Conservation (phyloP, 2,888 invertebrate genomes). For the Cantharis flavilabris region DNA sequence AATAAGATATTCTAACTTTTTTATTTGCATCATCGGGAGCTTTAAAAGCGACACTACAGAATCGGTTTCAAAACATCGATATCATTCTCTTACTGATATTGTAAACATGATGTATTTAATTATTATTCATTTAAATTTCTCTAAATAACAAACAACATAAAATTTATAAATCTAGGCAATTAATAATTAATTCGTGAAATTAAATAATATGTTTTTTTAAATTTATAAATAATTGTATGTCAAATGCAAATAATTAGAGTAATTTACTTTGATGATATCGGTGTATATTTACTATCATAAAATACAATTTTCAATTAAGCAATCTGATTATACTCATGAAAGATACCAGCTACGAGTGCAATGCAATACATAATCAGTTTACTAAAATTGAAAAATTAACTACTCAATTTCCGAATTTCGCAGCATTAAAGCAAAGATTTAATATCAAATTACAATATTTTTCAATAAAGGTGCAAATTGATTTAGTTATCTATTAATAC, state of each 20-base stretch:
- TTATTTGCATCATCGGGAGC: no score
- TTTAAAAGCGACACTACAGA: no score
- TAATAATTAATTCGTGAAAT: background rate
- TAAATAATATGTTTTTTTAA: background rate
- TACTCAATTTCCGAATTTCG: background rate
- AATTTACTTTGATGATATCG: background rate
- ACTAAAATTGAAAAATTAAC: background rate
- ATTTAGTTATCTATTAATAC: no score
- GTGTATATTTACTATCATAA: background rate
- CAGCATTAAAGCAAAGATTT: background rate
- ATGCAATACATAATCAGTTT: no score
- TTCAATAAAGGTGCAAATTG: no score
- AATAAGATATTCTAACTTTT: no score
- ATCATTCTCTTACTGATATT: no score
- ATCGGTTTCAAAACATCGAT: no score
- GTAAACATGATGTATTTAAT: background rate
- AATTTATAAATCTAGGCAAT: background rate
- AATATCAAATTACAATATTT: no score
- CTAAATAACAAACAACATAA: background rate
- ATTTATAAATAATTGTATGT: background rate
- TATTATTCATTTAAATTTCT: background rate
- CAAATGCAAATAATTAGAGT: background rate
- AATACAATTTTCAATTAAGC: background rate
- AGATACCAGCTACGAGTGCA: background rate
- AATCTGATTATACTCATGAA: background rate